Base-by-base conservation (phyloP, 2,113 vertebrate species). In the Ceyx cyanopectus region DNA sequence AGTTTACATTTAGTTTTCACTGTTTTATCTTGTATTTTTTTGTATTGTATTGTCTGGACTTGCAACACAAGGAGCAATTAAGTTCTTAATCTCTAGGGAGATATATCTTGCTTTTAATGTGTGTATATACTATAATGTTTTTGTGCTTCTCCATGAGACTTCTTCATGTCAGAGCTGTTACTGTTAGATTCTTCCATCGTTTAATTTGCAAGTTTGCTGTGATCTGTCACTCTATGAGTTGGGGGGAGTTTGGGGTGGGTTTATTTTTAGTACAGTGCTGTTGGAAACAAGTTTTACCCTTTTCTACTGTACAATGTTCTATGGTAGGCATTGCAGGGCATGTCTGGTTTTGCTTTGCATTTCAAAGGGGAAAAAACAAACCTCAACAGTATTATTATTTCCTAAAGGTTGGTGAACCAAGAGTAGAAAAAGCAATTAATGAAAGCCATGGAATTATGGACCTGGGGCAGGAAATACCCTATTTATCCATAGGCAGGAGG, bases 401-500 rank as follows among this genome's bases (percentile, higher is more conserved):
- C 17, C 21, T 7, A 16, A 75, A 70, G 6, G 53, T 43, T 81
- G 43, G 57, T 66, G 53, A 85, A 68, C 6, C 3, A 80, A 90
- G 30, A 58, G 27, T 30, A 70, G 56, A 19, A 60, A 18, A 79
- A 87, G 26, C 58, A 76, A 41, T 73, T 81, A 14, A 18, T 23
- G 7, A 80, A 74, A 75, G 34, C 48, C 22, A 43, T 13, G 29
- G 60, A 86, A 17, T 57, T 74, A 46, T 0, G 2, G 51, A 26
- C 10, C 1, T 68, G 58, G 29, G 30, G n/a, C 12, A 76, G 43
- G 40, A 12, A 80, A 21, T 46, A 67, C 46, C 14, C 48, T 10
- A 20, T 68, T 72, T 76, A 68, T 67, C 30, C 45, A 32, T 0
- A 46, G 3, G n/a, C 1, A 5, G 45, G 32, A 23, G 2, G 0